Percentiles rank a stretch among this genome's conserved stretches.
Conservation (phyloP, 2,797 vertebrate species). For the Rhinichthys osculus region DNA sequence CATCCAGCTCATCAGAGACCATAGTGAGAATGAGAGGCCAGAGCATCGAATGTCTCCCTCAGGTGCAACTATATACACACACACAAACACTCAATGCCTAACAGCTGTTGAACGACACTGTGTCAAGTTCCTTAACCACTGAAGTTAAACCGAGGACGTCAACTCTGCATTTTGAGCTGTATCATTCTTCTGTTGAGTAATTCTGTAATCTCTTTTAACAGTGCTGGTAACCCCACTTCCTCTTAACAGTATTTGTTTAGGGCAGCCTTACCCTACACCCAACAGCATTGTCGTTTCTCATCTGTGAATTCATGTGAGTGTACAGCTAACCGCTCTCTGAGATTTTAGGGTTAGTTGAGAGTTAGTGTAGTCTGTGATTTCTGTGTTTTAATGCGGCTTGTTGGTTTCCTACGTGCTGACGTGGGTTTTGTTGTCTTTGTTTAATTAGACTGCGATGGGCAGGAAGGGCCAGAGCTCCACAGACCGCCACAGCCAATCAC, state of each 20-base stretch:
- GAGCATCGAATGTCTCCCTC: conserved; percentile 95
- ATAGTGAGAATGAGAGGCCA: conserved; percentile 96
- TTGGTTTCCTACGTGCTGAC: neutral
- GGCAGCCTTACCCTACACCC: conserved; percentile 39
- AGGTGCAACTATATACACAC: conserved; percentile 77
- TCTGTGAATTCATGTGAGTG: conserved; percentile 48
- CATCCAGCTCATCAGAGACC: conserved; percentile 96
- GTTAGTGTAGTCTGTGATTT: conserved; percentile 34
- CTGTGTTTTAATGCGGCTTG: neutral
- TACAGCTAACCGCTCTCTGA: conserved; percentile 42
- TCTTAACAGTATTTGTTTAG: conserved; percentile 53
- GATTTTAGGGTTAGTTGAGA: conserved; percentile 44
- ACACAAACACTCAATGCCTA: neutral
- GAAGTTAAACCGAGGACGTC: conserved; percentile 8
- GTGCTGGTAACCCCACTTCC: conserved; percentile 41
- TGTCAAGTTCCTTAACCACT: neutral
- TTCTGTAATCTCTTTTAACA: conserved; percentile 47
- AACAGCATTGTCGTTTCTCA: conserved; percentile 48
- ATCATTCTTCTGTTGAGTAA: conserved; percentile 29
- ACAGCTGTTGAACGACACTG: conserved; percentile 6
- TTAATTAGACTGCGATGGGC: conserved; percentile 80
- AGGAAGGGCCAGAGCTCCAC: conserved; percentile 92
- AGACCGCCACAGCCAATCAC: conserved; percentile 95
- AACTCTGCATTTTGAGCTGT: conserved; percentile 29
- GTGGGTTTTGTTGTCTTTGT: conserved; percentile 4